These are phyloP conservation scores for Theristicus caerulescens DNA, from an alignment of 2,113 vertebrate species.

Conservation along the genomic window DNA sequence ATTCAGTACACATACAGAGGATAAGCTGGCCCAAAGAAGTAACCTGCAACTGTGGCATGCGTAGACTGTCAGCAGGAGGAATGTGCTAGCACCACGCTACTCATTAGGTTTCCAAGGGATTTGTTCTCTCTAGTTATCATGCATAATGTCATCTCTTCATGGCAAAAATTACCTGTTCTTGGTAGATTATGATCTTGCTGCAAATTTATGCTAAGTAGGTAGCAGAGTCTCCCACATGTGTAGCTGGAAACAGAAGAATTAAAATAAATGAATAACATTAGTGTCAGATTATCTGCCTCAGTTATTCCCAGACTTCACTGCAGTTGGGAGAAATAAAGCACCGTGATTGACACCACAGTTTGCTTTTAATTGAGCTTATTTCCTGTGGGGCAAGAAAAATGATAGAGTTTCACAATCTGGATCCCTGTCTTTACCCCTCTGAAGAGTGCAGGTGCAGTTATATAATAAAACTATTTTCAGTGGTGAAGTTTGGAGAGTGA, in stretches of 20 bases:
- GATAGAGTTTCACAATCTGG: background rate
- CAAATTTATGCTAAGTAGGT: background rate
- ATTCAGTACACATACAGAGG: background rate
- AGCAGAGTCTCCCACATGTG: background rate
- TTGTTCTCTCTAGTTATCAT: background rate
- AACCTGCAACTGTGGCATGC: background rate
- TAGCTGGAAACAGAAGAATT: slow-evolving; percentile 1
- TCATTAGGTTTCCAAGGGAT: background rate
- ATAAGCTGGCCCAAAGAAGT: background rate
- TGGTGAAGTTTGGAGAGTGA: background rate
- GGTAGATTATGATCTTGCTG: background rate
- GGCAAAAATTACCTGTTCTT: background rate
- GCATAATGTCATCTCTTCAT: background rate
- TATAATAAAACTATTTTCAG: background rate
- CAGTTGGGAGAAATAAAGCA: background rate
- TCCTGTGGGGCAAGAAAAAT: background rate
- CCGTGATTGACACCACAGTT: background rate
- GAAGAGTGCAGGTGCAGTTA: background rate
- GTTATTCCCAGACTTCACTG: background rate
- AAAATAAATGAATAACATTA: background rate
- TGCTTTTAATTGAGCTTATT: background rate
- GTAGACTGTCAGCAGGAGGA: background rate
- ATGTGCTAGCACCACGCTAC: background rate
- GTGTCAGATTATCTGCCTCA: background rate
- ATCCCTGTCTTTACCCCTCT: background rate